These are phyloP conservation scores for Esox niger DNA, from an alignment of 2,113 vertebrate species.

Conservation along the genomic window DNA sequence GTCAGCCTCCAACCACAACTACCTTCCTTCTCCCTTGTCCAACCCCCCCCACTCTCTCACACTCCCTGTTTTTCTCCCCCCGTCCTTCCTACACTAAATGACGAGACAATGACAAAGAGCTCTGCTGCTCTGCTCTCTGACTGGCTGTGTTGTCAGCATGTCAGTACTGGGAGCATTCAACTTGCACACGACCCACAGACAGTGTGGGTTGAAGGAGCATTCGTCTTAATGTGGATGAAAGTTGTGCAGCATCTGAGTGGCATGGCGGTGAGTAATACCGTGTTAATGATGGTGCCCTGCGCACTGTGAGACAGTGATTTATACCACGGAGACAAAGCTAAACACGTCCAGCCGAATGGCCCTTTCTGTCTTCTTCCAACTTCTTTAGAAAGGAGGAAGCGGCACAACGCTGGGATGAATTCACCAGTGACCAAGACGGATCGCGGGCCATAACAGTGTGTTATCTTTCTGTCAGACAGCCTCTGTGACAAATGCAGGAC, in stretches of 20 bases:
- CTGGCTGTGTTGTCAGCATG: conserved; percentile 46
- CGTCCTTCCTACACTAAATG: conserved; percentile 13
- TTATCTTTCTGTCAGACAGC: conserved; percentile 62
- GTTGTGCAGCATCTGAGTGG: conserved; percentile 9
- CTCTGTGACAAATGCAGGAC: conserved; percentile 58
- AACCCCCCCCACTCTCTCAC: background rate
- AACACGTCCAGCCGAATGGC: conserved; percentile 22
- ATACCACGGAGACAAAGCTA: conserved; percentile 31
- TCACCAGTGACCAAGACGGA: conserved; percentile 63
- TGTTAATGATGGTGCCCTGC: conserved; percentile 9
- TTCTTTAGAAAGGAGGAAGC: background rate
- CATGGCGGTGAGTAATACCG: conserved; percentile 2
- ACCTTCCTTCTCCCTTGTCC: conserved; percentile 14
- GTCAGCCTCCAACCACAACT: conserved; percentile 23
- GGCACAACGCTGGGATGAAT: conserved; percentile 58
- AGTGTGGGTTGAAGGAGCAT: conserved; percentile 44
- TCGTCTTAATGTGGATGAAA: conserved; percentile 1
- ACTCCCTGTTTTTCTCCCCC: background rate
- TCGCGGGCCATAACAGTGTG: conserved; percentile 48
- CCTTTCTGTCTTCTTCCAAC: background rate
- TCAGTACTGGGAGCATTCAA: conserved; percentile 42
- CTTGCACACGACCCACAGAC: background rate
- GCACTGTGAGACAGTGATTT: conserved; percentile 20
- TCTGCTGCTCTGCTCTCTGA: conserved; percentile 20
- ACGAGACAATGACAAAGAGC: conserved; percentile 13